These are phyloP conservation scores for Noctua comes DNA, from an alignment of 2,888 invertebrate genomes.

Conservation along the genomic window DNA sequence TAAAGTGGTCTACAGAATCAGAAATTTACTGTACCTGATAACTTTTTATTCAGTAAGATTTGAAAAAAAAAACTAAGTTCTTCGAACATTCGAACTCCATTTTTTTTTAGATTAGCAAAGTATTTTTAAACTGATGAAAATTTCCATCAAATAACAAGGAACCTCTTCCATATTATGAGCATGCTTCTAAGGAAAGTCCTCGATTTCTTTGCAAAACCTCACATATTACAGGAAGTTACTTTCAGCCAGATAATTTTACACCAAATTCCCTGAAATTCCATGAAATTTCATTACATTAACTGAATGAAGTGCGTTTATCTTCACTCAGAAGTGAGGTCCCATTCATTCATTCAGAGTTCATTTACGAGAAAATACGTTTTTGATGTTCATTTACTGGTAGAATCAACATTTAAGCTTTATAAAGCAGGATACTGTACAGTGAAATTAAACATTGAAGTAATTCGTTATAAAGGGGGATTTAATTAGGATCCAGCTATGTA, in stretches of 20 bases:
- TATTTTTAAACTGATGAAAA: neutral
- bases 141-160: constrained; percentile 5
- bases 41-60: too few relatives aligned
- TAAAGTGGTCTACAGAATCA: too few relatives aligned
- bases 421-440: constrained; percentile 10
- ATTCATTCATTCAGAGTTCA: constrained; percentile 71
- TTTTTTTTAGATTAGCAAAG: too few relatives aligned
- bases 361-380: constrained; percentile 71
- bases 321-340: constrained; percentile 67
- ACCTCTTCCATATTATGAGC: constrained; percentile 66
- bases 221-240: constrained; percentile 80
- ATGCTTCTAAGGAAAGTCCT: constrained; percentile 48
- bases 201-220: constrained; percentile 82
- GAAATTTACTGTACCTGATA: too few relatives aligned
- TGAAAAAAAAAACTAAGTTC: too few relatives aligned
- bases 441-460: constrained; percentile 12
- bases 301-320: constrained; percentile 82
- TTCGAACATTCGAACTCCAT: too few relatives aligned
- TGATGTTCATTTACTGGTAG: constrained; percentile 59
- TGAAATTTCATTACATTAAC: constrained; percentile 87
- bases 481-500: neutral
- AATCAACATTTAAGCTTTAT: constrained; percentile 60
- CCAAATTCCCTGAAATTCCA: constrained; percentile 79
- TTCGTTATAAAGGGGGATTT: constrained; percentile 9
- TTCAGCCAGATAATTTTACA: constrained; percentile 83